These are phyloP conservation scores for Salticus scenicus DNA, from an alignment of 2,888 invertebrate genomes.

Conservation along the genomic window DNA sequence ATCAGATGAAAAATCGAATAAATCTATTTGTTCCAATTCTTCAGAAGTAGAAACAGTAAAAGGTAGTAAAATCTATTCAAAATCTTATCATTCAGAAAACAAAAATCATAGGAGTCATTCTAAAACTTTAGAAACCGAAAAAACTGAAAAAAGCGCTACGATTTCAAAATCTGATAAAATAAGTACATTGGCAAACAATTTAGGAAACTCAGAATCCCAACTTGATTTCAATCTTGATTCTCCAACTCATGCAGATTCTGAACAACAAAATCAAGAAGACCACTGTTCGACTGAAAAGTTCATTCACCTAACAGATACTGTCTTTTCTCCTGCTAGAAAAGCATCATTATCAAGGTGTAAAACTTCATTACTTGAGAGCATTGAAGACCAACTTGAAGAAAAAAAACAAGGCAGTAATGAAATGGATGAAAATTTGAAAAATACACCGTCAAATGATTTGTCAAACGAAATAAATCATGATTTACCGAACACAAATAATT, in stretches of 20 bases:
- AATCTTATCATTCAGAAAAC: not conserved
- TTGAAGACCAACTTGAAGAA: not conserved
- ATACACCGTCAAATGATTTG: too few relatives aligned
- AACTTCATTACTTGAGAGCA: not conserved
- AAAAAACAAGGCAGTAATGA: not conserved
- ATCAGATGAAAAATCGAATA: too few relatives aligned
- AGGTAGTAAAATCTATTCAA: not conserved
- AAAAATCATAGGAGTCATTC: not conserved
- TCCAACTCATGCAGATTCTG: too few relatives aligned
- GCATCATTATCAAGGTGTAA: not conserved
- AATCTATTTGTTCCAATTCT: not conserved
- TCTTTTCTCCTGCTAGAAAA: not conserved
- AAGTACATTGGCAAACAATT: too few relatives aligned
- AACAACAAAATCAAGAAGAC: too few relatives aligned
- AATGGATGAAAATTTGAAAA: too few relatives aligned
- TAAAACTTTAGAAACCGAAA: not conserved
- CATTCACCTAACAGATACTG: too few relatives aligned
- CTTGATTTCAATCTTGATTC: too few relatives aligned
- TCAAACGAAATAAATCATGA: not conserved
- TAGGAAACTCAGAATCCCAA: too few relatives aligned
- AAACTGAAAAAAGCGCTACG: not conserved
- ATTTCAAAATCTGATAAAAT: too few relatives aligned
- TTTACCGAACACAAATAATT: not conserved
- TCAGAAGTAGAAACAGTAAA: not conserved
- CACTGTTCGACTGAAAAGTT: too few relatives aligned